Base-by-base conservation (phyloP, 2,888 invertebrate species). In the Dicycla oo region DNA sequence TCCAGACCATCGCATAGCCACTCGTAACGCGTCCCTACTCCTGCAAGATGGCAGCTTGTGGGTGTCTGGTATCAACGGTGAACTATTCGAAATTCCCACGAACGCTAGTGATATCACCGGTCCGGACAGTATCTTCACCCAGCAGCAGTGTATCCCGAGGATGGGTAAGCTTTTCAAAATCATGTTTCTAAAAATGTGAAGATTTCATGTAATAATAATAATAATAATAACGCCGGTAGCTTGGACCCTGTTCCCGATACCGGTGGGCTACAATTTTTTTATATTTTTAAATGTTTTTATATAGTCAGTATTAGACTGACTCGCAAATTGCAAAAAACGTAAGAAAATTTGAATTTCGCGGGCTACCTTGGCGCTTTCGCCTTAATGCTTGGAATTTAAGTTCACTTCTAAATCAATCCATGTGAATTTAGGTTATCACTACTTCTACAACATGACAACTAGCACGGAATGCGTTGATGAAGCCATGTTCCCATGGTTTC, bases 381-480 rank as follows among this genome's bases (percentile, higher is more conserved):
- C 2, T 34, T 34, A 34, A 34, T 34, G 6, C 34, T 34, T 34
- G 3, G 34, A 34, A 34, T 34, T 34, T 34, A 6, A 34, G 34
- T 34, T 34, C 34, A 34, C 15, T 43, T 62, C 15, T 47, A 47
- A 47, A 38, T 47, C 7, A 10, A 20, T 57, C 23, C 18, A 34
- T 11, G 23, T 47, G 15, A 58, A 62, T 64, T n/a, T 83, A 92
- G 91, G 92, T 58, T 83, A 70, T 20, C 93, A 93, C 82, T 92
- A 88, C 77, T 92, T 89, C 82, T 91, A 92, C 86, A 90, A 93
- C 68, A 91, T 91, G 88, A 81, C 88, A 0, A 38, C 78, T 0
- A 57, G 56, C 0, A 83, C 82, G 0, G 79, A 78, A 15, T 93
- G 92, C 76, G 75, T 78, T 1, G 80, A 79, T 0, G 79, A 84